phyloP scores from a whole-genome alignment of 2,113 vertebrate species.

The Macrotis lagotis region DNA sequence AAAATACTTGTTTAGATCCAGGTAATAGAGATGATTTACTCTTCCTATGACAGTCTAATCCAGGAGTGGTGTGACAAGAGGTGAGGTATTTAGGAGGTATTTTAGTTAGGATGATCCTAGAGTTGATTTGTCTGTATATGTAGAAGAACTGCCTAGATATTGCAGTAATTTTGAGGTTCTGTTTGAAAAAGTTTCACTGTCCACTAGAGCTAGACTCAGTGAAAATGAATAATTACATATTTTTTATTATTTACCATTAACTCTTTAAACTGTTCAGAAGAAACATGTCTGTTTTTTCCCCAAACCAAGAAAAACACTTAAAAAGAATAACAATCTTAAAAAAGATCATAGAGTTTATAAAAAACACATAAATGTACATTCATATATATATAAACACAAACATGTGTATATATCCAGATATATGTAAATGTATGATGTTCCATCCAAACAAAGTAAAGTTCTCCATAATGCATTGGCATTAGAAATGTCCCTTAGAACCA shows the following conservation, averaged over 20 bases:
- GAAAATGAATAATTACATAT: not conserved
- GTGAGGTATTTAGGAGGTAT: not conserved
- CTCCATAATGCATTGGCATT: not conserved
- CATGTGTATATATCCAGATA: not conserved
- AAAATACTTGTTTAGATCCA: not conserved
- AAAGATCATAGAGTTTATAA: not conserved
- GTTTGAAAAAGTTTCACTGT: not conserved
- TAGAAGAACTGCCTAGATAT: not conserved
- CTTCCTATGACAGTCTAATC: not conserved
- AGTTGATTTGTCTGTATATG: not conserved
- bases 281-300: not conserved
- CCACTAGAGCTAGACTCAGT: not conserved
- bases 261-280: not conserved
- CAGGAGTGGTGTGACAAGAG: not conserved
- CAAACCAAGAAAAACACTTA: not conserved
- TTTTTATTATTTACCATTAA: not conserved
- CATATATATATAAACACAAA: not conserved
- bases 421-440: not conserved
- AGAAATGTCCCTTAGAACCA: no score
- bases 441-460: not conserved
- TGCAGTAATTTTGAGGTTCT: not conserved
- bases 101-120: not conserved
- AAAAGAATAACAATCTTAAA: not conserved
- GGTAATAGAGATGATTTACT: not conserved
- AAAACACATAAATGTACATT: not conserved